Evolutionary conservation across 2,113 vertebrate species (phyloP).

Genomic region (Nanorana parkeri): DNA sequence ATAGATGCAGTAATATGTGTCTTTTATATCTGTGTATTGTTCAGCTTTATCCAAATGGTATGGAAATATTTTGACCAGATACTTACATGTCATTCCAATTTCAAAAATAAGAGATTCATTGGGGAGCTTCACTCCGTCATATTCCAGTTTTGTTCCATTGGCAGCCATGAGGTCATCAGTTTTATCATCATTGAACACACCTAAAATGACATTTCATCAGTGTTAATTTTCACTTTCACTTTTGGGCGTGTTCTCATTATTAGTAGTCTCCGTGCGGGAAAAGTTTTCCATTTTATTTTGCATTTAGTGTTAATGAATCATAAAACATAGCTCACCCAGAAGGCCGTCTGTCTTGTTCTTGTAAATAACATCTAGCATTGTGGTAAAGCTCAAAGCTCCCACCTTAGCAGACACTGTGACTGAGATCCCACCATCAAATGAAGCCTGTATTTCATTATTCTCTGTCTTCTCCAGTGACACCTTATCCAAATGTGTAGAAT

Average conservation of each 20-base stretch:
- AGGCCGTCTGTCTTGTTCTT: conserved; percentile 56
- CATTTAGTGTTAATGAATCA: neutral
- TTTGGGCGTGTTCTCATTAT: no score
- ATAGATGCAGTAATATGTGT: no score
- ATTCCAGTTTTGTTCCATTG: conserved; percentile 50
- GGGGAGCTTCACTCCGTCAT: conserved; percentile 48
- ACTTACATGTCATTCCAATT: conserved; percentile 59
- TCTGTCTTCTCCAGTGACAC: conserved; percentile 39
- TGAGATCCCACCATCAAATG: conserved; percentile 49
- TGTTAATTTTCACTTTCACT: neutral
- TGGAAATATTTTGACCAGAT: neutral
- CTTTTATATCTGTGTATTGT: no score
- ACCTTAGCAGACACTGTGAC: conserved; percentile 48
- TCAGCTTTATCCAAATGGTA: no score
- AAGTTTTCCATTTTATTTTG: neutral
- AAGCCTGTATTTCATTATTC: conserved; percentile 17
- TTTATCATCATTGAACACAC: conserved; percentile 56
- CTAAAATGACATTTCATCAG: conserved; percentile 8
- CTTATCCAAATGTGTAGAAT: conserved; percentile 40
- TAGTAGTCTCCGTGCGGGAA: no score
- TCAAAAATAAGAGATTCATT: conserved; percentile 52
- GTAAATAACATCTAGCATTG: conserved; percentile 35
- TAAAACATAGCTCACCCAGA: conserved; percentile 37
- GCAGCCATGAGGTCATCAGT: conserved; percentile 54
- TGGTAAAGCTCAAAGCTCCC: conserved; percentile 50